Conservation (phyloP, 2,797 vertebrate genomes). For the Microctenopoma steveboyesi region DNA sequence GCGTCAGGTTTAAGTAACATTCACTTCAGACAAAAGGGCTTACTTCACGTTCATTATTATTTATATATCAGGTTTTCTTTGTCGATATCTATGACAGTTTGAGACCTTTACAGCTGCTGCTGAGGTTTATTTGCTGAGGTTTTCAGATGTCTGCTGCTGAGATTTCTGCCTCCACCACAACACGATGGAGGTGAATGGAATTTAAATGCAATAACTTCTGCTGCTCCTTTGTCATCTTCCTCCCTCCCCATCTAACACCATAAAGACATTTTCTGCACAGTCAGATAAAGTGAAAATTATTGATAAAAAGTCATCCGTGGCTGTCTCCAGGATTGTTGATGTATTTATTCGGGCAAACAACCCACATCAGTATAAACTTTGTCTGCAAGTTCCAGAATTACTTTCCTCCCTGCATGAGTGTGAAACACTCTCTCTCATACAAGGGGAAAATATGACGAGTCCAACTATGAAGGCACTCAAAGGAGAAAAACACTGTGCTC, state of each 20-base stretch:
- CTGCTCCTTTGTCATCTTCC: conserved; percentile 51
- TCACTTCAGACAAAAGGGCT: not conserved
- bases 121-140: conserved; percentile 6
- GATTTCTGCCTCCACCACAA: conserved; percentile 18
- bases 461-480: not conserved
- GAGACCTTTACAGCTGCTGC: not conserved
- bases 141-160: conserved; percentile 26
- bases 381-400: conserved; percentile 16
- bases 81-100: not conserved
- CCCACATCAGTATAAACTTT: conserved; percentile 29
- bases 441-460: too few relatives aligned
- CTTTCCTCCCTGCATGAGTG: not conserved
- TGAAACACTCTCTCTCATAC: not conserved
- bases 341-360: conserved; percentile 31
- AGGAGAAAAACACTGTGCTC: not conserved
- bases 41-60: not conserved
- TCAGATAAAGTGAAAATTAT: conserved; percentile 50
- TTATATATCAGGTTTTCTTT: not conserved
- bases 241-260: conserved; percentile 24
- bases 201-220: conserved; percentile 46
- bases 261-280: conserved; percentile 56
- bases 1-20: not conserved
- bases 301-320: conserved; percentile 55
- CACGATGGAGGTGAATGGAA: conserved; percentile 27
- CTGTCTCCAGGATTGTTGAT: conserved; percentile 31